Base-by-base conservation (phyloP, 2,888 invertebrate genomes). In the Lydus trimaculatus region DNA sequence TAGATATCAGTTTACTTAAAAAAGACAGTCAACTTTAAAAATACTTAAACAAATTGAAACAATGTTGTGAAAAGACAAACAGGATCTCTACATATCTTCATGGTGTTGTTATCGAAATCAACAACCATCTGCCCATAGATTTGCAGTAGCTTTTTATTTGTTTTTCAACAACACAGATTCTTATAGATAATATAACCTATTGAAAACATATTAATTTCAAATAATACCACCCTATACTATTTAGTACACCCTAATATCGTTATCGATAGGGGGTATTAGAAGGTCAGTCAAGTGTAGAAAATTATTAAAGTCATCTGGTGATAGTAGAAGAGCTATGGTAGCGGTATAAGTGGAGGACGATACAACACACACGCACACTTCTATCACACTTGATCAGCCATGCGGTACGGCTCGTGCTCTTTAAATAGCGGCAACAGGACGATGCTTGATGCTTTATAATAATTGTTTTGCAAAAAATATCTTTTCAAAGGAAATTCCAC, bases 201-300 rank as follows among this genome's bases (percentile, higher is more conserved):
- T 17, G 15, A n/a, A 15, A 39, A 39, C 39, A 15, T 39, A 39
- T 39, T 39, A 39, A n/a, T 39, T 39, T n/a, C 39, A 4, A 15
- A 39, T 39, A 43, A 17, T 7, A 17, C 43, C 17, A 43, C 43
- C 43, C 33, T 33, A 33, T 33, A 9, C 8, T 33, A 33, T 33
- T 33, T 33, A 36, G 36, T 15, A 11, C 66, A 69, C 68, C 71
- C 71, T 69, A 64, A 67, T 64, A 66, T 64, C 62, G 69, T 62
- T 69, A 69, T 66, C 63, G 66, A 66, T 66, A 64, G 69, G 70
- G n/a, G 71, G 69, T 66, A 71, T 64, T 71, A 66, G 64, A 31
- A 56, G 64, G 66, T 60, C 66, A 60, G 23, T 52, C 58, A 56
- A 66, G 69, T 69, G 66, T 61, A 52, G 39, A 64, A 67, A 64